These are phyloP conservation scores for Spea hammondii DNA, from an alignment of 2,797 vertebrate genomes.

Conservation along the genomic window DNA sequence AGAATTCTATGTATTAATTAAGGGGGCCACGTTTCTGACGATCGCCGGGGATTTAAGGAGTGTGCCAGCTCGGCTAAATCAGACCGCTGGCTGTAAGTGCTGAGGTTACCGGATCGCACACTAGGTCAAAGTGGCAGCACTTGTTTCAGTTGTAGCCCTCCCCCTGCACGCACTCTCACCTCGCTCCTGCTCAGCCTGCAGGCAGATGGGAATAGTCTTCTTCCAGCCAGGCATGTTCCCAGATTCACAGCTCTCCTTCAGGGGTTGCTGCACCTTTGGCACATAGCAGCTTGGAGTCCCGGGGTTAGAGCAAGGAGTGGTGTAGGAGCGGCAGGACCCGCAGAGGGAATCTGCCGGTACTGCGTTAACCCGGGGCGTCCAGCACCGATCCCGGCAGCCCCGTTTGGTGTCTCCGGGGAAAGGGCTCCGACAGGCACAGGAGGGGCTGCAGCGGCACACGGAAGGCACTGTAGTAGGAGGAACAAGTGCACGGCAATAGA, in stretches of 20 bases:
- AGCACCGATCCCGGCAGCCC: conserved; percentile 54
- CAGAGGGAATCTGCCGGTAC: conserved; percentile 41
- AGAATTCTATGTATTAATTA: background rate
- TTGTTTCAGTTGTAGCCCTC: conserved; percentile 8
- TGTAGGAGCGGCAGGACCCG: conserved; percentile 29
- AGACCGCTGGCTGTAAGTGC: background rate
- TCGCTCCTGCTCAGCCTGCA: conserved; percentile 93
- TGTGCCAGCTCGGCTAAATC: too few relatives aligned
- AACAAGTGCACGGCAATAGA: conserved; percentile 46
- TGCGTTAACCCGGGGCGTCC: conserved; percentile 33
- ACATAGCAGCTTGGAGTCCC: conserved; percentile 53
- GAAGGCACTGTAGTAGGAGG: conserved; percentile 51
- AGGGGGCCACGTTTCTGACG: too few relatives aligned
- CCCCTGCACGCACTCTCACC: conserved; percentile 68
- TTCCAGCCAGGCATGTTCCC: conserved; percentile 97
- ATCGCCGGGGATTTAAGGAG: too few relatives aligned
- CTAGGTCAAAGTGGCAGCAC: conserved; percentile 9
- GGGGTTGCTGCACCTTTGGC: conserved; percentile 34
- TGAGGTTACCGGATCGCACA: background rate
- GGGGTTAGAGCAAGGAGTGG: conserved; percentile 47
- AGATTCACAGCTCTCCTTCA: conserved; percentile 54
- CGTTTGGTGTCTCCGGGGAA: conserved; percentile 46
- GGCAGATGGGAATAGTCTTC: conserved; percentile 95
- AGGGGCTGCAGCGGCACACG: conserved; percentile 37
- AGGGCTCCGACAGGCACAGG: conserved; percentile 32